A percentile compares a stretch with the other conserved stretches of the same genome.
Conservation (phyloP, 37 sponge, comb jelly and placozoan genomes). For the Crambe crambe region DNA sequence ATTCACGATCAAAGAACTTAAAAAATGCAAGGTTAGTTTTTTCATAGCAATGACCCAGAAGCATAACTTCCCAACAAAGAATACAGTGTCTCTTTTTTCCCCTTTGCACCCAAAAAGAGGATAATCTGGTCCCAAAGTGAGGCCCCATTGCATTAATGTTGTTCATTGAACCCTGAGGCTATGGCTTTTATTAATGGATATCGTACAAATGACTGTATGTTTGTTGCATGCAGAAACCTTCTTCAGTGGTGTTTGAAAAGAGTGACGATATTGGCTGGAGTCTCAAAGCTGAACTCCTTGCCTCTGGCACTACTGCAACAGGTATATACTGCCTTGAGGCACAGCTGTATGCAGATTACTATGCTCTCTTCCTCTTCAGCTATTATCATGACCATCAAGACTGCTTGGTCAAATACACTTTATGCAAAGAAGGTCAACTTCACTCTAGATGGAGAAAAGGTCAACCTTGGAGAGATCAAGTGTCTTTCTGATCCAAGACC, state of each 20-base stretch:
- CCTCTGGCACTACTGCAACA: background rate
- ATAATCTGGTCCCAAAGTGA: no score
- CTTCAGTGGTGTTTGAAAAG: slow-evolving; percentile 8
- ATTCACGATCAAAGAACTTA: slow-evolving; percentile 35
- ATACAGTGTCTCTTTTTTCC: no score
- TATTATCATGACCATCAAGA: slow-evolving; percentile 48
- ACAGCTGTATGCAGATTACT: no score
- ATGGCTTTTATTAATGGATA: no score
- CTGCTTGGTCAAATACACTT: slow-evolving; percentile 6
- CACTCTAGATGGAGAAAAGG: slow-evolving; percentile 13
- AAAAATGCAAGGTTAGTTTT: slow-evolving; percentile 25
- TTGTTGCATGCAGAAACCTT: background rate
- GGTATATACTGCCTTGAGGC: background rate
- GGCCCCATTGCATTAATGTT: no score
- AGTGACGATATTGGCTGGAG: slow-evolving; percentile 16
- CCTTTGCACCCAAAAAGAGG: no score
- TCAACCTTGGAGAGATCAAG: slow-evolving; percentile 9
- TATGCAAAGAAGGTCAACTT: slow-evolving; percentile 16
- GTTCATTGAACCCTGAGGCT: no score
- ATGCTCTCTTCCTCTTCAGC: slow-evolving; percentile 1
- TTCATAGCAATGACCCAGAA: background rate
- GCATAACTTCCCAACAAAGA: background rate
- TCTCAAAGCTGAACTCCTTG: background rate
- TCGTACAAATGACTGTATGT: no score
- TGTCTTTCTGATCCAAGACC: slow-evolving; percentile 8